phyloP scores from a whole-genome alignment of 2,888 invertebrate genomes.

The Hylaea fasciaria region DNA sequence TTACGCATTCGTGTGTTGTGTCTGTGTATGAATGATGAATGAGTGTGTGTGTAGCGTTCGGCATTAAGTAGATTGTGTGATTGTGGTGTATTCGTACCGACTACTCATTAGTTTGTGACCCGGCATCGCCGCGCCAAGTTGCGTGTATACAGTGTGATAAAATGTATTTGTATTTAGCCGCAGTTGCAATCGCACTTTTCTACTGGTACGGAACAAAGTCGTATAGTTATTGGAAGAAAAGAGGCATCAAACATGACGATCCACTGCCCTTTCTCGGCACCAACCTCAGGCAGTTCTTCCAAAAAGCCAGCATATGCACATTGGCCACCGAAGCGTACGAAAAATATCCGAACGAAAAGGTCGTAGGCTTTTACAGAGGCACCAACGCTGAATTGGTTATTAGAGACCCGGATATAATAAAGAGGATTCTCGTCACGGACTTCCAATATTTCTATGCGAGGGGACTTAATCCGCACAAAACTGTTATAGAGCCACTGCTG shows the following conservation, averaged over 20 bases:
- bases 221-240: conserved; percentile 70
- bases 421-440: conserved; percentile 68
- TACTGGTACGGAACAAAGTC: conserved; percentile 66
- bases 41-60: too few species aligned
- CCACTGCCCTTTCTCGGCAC: conserved; percentile 68
- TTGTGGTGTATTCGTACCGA: too few species aligned
- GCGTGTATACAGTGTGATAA: not conserved
- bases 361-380: conserved; percentile 70
- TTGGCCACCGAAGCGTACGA: conserved; percentile 64
- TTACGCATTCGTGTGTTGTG: too few species aligned
- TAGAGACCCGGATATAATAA: conserved; percentile 71
- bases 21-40: too few species aligned
- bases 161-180: conserved; percentile 51
- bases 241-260: conserved; percentile 67
- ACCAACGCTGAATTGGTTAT: conserved; percentile 66
- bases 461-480: conserved; percentile 67
- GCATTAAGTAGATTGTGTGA: conserved; percentile 1
- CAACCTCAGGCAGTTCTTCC: conserved; percentile 62
- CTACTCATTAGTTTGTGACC: conserved; percentile 12
- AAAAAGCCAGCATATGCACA: conserved; percentile 68
- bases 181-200: conserved; percentile 48
- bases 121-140: conserved; percentile 10
- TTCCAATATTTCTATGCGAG: conserved; percentile 68
- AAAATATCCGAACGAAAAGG: conserved; percentile 70
- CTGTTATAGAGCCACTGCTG: conserved; percentile 67